A percentile compares a stretch with the other conserved stretches of the same genome.
These are phyloP conservation scores for Exephanes ischioxanthus DNA, from an alignment of 2,888 invertebrate genomes.

Conservation along the genomic window DNA sequence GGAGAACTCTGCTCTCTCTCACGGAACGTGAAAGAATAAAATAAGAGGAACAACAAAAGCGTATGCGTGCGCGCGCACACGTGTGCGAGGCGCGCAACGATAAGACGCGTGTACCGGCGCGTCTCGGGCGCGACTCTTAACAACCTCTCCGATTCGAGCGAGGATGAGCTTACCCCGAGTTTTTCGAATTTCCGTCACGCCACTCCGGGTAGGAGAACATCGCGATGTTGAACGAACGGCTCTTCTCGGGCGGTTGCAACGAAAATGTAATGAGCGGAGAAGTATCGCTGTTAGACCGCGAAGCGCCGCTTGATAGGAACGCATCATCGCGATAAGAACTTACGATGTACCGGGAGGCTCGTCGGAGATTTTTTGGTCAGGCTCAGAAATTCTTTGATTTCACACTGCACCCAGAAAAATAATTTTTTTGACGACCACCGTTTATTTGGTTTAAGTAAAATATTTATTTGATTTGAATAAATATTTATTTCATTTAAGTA, in stretches of 20 bases:
- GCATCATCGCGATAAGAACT: slow-evolving; percentile 45
- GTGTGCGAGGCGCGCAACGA: slow-evolving; percentile 45
- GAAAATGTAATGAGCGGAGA: slow-evolving; percentile 22
- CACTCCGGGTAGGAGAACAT: slow-evolving; percentile 45
- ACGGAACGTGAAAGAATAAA: slow-evolving; percentile 43
- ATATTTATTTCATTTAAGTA: too few species aligned
- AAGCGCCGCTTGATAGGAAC: neutral
- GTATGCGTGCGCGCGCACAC: slow-evolving; percentile 48
- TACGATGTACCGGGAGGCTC: neutral
- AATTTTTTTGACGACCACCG: too few species aligned
- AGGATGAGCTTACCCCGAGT: slow-evolving; percentile 57
- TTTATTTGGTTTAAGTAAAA: too few species aligned
- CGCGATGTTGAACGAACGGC: neutral
- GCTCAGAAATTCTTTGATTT: neutral
- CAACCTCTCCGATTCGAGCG: slow-evolving; percentile 59
- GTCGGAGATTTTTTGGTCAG: neutral
- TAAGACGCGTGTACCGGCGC: slow-evolving; percentile 56
- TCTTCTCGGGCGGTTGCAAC: neutral
- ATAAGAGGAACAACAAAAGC: slow-evolving; percentile 40
- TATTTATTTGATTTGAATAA: too few species aligned
- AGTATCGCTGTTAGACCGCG: neutral
- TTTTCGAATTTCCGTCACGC: slow-evolving; percentile 69
- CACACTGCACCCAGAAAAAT: too few species aligned
- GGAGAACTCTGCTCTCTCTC: slow-evolving; percentile 49
- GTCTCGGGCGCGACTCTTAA: slow-evolving; percentile 66